These are phyloP conservation scores for Cheilosia vulpina DNA, from an alignment of 2,888 invertebrate genomes.

Conservation along the genomic window DNA sequence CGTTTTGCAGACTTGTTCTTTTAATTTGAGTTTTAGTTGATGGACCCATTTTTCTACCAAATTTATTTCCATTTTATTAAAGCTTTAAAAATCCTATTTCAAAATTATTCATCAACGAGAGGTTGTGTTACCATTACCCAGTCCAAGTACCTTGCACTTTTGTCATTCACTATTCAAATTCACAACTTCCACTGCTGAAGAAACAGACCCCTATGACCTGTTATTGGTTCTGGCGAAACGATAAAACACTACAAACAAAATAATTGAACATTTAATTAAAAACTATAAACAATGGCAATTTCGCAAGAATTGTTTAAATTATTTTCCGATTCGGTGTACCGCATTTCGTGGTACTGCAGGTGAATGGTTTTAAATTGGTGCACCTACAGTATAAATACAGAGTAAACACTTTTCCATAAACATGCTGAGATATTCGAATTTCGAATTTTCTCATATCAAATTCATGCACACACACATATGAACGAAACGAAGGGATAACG, in stretches of 20 bases:
- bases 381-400: not conserved
- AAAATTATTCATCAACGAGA: no score
- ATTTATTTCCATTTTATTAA: no score
- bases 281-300: not conserved
- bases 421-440: constrained; percentile 29
- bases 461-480: not conserved
- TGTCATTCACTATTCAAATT: no score
- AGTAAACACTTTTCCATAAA: constrained; percentile 19
- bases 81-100: no score
- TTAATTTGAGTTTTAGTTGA: no score
- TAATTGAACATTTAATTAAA: not conserved
- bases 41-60: no score
- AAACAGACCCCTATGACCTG: no score
- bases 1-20: no score
- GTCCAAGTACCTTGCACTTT: no score
- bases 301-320: not conserved
- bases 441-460: constrained; percentile 19
- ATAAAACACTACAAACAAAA: not conserved
- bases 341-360: constrained; percentile 21
- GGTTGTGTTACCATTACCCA: no score
- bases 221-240: no score
- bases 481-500: constrained; percentile 34
- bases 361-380: constrained; percentile 7
- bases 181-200: no score
- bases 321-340: not conserved